Base-by-base conservation (phyloP, 2,797 vertebrate species). In the Dicrostonyx torquatus region DNA sequence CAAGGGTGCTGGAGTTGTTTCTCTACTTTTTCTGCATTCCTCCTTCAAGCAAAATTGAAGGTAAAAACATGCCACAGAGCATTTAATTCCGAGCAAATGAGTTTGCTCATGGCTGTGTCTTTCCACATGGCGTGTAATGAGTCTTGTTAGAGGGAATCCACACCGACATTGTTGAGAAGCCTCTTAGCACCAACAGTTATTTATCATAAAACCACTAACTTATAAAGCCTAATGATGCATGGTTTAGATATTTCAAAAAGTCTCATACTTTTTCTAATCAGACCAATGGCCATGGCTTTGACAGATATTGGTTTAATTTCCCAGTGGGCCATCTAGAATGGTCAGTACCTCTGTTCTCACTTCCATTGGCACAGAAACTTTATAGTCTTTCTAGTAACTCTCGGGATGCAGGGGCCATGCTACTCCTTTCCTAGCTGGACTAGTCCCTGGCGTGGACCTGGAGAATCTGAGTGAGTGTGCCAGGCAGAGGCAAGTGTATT, bases 61-160 rank as follows among this genome's bases (percentile, higher is more conserved):
- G 64, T 85, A 77, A 68, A 95, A 94, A 50, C 48, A 8, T 60
- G 43, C 9, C 76, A 50, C 12, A 43, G 55, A 93, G 66, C 83
- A 43, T 76, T 95, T 90, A 79, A 80, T 95, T 89, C 84, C 78
- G 66, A 93, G 55, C 76, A 75, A 95, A 86, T 34, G 83, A 77
- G 14, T 89, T 87, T 94, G 78, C 89, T 89, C 37, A 17, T 84
- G n/a, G 66, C 80, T 87, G 8, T 93, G 26, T 37, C 3, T 0
- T 48, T 82, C 76, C 45, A 22, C 40, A 12, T 58, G 29, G 10
- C 34, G 12, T 5, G 75, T 92, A 87, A 73, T 70, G 72, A 80
- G 72, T 89, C 78, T 88, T 89, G 11, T 92, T 91, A 89, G 60
- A 89, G 62, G 22, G 15, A 10, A 24, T 58, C 40, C 6, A 18